Percentiles rank a stretch among this genome's conserved stretches.
Conservation (phyloP, 2,113 vertebrate genomes). For the Pelecanoides urinatrix region DNA sequence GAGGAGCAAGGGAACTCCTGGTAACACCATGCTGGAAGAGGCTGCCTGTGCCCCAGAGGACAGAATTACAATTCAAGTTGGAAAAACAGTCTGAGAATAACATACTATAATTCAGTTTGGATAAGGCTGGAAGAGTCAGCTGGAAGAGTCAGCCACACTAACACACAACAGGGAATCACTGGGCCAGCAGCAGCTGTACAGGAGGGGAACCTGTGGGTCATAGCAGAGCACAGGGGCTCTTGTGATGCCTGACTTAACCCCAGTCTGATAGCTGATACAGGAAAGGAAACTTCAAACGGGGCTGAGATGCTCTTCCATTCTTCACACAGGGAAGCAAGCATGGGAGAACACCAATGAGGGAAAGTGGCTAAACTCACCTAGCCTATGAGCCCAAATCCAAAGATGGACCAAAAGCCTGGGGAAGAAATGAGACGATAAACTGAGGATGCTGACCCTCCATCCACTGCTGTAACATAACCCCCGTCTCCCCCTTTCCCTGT, state of each 20-base stretch:
- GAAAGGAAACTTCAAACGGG: not conserved
- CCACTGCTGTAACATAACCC: not conserved
- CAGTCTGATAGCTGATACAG: not conserved
- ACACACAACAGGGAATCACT: not conserved
- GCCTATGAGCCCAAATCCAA: not conserved
- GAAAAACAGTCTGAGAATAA: not conserved
- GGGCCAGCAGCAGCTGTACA: not conserved
- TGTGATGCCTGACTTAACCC: not conserved
- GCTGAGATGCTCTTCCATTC: not conserved
- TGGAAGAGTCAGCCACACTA: not conserved
- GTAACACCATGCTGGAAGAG: not conserved
- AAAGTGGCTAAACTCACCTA: not conserved
- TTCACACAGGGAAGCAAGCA: not conserved
- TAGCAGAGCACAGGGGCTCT: not conserved
- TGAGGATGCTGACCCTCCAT: not conserved
- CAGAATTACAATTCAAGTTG: not conserved
- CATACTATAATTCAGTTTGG: not conserved
- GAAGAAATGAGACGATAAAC: not conserved
- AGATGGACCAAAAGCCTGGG: not conserved
- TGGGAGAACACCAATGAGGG: not conserved
- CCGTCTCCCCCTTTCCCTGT: not conserved
- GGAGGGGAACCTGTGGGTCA: not conserved
- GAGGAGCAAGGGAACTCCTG: not conserved
- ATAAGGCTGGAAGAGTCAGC: not conserved
- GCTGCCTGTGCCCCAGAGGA: not conserved